These are phyloP conservation scores for Myathropa florea DNA, from an alignment of 2,888 invertebrate genomes.

Conservation along the genomic window DNA sequence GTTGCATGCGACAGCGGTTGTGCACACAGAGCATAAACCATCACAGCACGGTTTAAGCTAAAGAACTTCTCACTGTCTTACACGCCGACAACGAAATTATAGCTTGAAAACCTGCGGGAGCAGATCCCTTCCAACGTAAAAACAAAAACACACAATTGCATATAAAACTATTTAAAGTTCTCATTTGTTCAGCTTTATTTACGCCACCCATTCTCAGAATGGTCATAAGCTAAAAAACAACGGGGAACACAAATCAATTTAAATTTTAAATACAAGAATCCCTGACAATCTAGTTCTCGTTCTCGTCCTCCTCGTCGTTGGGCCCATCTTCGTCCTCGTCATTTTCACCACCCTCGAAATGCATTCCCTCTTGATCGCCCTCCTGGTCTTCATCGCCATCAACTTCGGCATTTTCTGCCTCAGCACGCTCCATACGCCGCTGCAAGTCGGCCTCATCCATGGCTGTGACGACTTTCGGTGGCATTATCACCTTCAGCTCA, in stretches of 20 bases:
- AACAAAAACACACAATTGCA: neutral
- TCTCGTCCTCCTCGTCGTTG: constrained; percentile 54
- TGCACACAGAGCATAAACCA: too few relatives aligned
- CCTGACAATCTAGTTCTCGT: constrained; percentile 36
- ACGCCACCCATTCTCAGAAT: constrained; percentile 8
- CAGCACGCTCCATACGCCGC: constrained; percentile 95
- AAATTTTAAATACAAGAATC: constrained; percentile 29
- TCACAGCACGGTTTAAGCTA: too few relatives aligned
- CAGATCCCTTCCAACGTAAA: too few relatives aligned
- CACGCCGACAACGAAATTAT: too few relatives aligned
- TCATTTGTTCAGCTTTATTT: constrained; percentile 55
- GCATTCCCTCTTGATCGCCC: constrained; percentile 82
- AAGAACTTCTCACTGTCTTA: too few relatives aligned
- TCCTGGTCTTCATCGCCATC: constrained; percentile 92
- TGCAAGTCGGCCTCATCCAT: constrained; percentile 98
- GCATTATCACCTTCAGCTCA: constrained; percentile 96
- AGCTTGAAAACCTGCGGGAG: too few relatives aligned
- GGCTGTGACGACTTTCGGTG: constrained; percentile 99
- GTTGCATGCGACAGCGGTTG: too few relatives aligned
- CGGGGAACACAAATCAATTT: constrained; percentile 29
- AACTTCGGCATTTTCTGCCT: constrained; percentile 96
- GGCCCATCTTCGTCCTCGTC: constrained; percentile 34
- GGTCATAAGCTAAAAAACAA: neutral
- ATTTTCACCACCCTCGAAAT: constrained; percentile 77
- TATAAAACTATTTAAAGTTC: constrained; percentile 58